Conservation (phyloP, 2,888 invertebrate species). For the Leptinotarsa rubiginosa region DNA sequence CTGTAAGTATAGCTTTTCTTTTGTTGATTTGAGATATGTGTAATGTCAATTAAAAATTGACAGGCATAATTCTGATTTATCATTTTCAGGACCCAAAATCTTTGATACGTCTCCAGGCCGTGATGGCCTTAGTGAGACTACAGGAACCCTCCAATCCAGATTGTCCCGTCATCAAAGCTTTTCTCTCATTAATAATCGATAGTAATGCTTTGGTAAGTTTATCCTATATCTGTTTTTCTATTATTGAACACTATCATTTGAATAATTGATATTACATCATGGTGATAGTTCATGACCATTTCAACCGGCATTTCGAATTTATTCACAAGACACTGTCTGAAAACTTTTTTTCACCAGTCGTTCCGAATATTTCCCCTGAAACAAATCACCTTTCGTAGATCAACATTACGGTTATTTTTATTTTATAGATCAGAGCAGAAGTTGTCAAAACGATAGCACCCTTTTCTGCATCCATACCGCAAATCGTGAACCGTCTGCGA, state of each 20-base stretch:
- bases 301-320: too few species aligned
- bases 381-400: too few species aligned
- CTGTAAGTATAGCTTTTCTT: conserved; percentile 42
- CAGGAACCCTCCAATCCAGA: conserved; percentile 82
- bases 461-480: conserved; percentile 46
- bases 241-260: neutral
- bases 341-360: too few species aligned
- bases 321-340: too few species aligned
- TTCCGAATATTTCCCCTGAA: too few species aligned
- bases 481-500: conserved; percentile 73
- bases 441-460: conserved; percentile 53
- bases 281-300: too few species aligned
- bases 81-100: conserved; percentile 76
- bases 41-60: too few species aligned
- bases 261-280: too few species aligned
- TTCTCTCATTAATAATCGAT: conserved; percentile 78
- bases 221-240: neutral
- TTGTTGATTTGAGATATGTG: neutral
- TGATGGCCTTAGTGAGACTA: conserved; percentile 80
- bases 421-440: conserved; percentile 51
- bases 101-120: conserved; percentile 83
- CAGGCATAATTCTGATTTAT: too few species aligned
- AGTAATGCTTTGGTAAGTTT: conserved; percentile 74
- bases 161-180: conserved; percentile 82
- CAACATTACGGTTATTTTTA: neutral